These are phyloP conservation scores for Saimiri boliviensis DNA, from an alignment of 2,113 vertebrate species.

Conservation along the genomic window DNA sequence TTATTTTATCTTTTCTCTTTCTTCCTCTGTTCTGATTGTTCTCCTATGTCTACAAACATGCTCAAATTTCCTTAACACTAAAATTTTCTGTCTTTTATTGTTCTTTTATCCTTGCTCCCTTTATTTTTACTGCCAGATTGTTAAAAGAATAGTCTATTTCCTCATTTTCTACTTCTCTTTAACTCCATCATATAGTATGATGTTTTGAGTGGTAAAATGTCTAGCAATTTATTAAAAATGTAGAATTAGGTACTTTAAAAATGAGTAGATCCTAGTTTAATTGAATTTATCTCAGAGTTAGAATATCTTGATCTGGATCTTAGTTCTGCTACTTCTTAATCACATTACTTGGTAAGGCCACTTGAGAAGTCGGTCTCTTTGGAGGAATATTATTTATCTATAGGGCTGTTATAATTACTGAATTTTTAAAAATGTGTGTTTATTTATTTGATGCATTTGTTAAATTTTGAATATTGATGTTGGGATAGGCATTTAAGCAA, in stretches of 20 bases:
- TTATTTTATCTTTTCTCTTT: not conserved
- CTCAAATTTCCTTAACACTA: not conserved
- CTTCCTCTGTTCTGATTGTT: not conserved
- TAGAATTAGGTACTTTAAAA: not conserved
- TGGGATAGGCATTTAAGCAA: not conserved
- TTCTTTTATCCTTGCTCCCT: not conserved
- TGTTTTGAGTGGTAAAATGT: not conserved
- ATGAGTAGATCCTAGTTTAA: not conserved
- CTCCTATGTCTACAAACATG: not conserved
- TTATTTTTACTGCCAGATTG: not conserved
- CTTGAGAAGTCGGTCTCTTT: not conserved
- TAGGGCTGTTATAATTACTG: not conserved
- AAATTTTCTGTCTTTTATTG: not conserved
- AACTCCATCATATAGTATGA: not conserved
- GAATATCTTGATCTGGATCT: not conserved
- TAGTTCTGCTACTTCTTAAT: not conserved
- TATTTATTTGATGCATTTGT: not conserved
- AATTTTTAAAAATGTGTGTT: not conserved
- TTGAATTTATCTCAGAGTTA: not conserved
- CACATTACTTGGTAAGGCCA: not conserved
- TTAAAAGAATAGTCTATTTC: not conserved
- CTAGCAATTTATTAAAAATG: not conserved
- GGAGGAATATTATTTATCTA: not conserved
- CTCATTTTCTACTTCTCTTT: conserved; percentile 1
- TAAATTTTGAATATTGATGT: not conserved